A percentile compares a stretch with the other conserved stretches of the same genome.
phyloP scores from a whole-genome alignment of 1,140 invertebrate species.

The Drosophila sproati region DNA sequence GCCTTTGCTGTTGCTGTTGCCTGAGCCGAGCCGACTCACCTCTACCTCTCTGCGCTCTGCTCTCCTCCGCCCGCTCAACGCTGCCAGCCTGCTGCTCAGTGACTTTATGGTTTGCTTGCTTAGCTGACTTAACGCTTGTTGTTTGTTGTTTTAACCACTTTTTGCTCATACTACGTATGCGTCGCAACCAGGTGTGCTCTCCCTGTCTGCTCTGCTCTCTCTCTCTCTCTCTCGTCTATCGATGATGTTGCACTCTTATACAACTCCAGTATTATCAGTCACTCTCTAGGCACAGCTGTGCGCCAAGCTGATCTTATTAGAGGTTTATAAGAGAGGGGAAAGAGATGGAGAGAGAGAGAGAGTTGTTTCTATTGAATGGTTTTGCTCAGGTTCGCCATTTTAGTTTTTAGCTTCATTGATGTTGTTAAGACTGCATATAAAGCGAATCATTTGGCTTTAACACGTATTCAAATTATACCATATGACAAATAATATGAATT shows the following conservation, averaged over 20 bases:
- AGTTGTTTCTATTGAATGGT: slow-evolving; percentile 43
- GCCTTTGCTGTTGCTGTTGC: slow-evolving; percentile 1
- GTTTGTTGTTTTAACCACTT: slow-evolving; percentile 47
- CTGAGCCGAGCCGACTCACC: slow-evolving; percentile 20
- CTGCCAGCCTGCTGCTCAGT: slow-evolving; percentile 10
- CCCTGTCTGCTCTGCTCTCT: not conserved
- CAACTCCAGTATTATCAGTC: slow-evolving; percentile 16
- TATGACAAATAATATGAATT: slow-evolving; percentile 15
- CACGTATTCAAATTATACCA: slow-evolving; percentile 31
- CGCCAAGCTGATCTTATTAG: slow-evolving; percentile 69
- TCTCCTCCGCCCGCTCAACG: not conserved
- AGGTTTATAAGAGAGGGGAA: slow-evolving; percentile 21
- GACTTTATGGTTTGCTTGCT: slow-evolving; percentile 44
- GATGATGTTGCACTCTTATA: slow-evolving; percentile 6
- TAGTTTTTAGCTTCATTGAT: slow-evolving; percentile 55
- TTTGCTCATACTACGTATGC: slow-evolving; percentile 1
- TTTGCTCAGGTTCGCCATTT: slow-evolving; percentile 69
- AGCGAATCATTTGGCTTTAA: slow-evolving; percentile 16
- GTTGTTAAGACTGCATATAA: slow-evolving; percentile 19
- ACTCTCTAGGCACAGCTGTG: slow-evolving; percentile 47
- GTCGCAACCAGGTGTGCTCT: slow-evolving; percentile 44
- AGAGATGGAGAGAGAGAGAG: slow-evolving; percentile 6
- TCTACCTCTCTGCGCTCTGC: not conserved
- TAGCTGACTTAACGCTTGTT: slow-evolving; percentile 39
- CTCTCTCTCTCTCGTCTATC: slow-evolving; percentile 10